phyloP scores from a whole-genome alignment of 2,888 invertebrate species.

The Agriopis aurantiaria region DNA sequence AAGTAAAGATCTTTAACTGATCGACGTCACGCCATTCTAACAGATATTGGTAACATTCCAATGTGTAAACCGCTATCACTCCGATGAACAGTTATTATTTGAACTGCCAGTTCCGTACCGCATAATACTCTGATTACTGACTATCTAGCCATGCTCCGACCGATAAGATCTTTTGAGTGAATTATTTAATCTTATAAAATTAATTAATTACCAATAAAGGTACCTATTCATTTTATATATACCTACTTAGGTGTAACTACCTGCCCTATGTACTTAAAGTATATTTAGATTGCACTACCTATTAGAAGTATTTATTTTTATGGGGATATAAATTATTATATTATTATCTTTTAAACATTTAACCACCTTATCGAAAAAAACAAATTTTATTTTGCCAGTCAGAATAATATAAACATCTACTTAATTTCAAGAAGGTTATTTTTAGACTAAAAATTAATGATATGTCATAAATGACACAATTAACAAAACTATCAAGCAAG shows the following conservation, averaged over 20 bases:
- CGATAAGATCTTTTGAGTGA: neutral
- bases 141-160: neutral
- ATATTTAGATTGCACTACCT: neutral
- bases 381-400: no score
- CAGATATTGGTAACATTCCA: constrained; percentile 48
- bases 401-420: no score
- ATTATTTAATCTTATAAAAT: neutral
- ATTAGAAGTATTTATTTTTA: no score
- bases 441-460: no score
- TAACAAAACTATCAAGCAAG: no score
- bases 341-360: no score
- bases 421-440: no score
- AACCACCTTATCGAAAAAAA: no score
- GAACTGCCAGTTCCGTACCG: constrained; percentile 20
- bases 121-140: constrained; percentile 6
- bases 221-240: neutral
- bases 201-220: no score
- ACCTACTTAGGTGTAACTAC: neutral
- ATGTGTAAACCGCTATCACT: constrained; percentile 44
- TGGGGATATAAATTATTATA: no score
- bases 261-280: neutral
- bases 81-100: constrained; percentile 29
- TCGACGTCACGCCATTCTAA: constrained; percentile 47
- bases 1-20: constrained; percentile 47
- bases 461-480: no score